These are phyloP conservation scores for Bothrops alternatus DNA, from an alignment of 2,797 vertebrate genomes.

Conservation along the genomic window DNA sequence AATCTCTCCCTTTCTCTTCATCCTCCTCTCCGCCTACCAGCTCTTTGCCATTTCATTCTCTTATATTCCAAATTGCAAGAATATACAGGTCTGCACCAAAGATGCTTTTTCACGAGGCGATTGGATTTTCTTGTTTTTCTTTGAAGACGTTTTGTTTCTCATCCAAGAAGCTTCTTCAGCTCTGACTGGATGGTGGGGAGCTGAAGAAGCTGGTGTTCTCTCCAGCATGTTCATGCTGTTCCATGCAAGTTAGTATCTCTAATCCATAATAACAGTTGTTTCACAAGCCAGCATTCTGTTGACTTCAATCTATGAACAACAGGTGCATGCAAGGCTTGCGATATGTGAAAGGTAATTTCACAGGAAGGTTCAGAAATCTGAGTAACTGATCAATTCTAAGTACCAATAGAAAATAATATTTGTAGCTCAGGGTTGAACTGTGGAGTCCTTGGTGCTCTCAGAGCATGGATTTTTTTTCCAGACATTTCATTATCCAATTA, in stretches of 20 bases:
- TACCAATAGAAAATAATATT: too few species aligned
- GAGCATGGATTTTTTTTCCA: too few species aligned
- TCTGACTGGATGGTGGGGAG: too few species aligned
- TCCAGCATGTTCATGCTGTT: background rate
- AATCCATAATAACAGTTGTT: background rate
- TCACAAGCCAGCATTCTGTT: background rate
- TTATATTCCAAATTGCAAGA: background rate
- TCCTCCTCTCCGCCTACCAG: background rate
- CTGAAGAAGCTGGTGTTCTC: background rate
- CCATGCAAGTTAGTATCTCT: background rate
- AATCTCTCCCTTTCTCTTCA: background rate
- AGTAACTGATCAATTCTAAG: too few species aligned
- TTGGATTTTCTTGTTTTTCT: too few species aligned
- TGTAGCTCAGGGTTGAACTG: too few species aligned
- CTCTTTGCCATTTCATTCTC: background rate
- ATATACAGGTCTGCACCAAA: background rate
- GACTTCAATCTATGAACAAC: background rate
- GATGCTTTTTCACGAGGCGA: too few species aligned
- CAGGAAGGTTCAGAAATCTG: too few species aligned
- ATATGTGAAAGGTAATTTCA: background rate
- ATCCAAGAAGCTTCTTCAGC: too few species aligned
- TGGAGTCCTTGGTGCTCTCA: too few species aligned
- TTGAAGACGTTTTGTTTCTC: too few species aligned
- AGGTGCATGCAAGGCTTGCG: background rate
- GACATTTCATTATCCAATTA: too few species aligned